Conservation (phyloP, 2,888 invertebrate genomes). For the Drosophila niveifrons region DNA sequence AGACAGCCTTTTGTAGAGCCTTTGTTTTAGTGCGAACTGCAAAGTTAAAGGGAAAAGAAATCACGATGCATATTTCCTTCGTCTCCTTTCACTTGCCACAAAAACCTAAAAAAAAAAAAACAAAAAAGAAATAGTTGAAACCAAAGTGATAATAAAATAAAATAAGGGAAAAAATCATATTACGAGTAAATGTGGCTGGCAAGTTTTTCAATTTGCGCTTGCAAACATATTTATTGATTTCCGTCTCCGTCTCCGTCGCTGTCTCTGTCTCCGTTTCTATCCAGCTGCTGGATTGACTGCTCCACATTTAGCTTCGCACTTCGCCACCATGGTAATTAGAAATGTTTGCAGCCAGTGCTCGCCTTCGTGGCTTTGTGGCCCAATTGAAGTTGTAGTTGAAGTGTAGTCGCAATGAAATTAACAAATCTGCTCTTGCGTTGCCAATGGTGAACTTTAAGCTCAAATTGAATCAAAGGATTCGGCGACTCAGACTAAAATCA, state of each 20-base stretch:
- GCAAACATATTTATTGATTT: constrained; percentile 79
- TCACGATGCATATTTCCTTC: constrained; percentile 74
- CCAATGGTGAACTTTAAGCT: constrained; percentile 34
- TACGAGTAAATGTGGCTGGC: constrained; percentile 61
- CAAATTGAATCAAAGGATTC: constrained; percentile 36
- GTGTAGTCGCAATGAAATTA: constrained; percentile 60
- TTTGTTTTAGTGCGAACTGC: constrained; percentile 66
- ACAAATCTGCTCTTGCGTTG: constrained; percentile 55
- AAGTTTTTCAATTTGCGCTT: constrained; percentile 72
- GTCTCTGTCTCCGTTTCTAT: not conserved
- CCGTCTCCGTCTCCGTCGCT: constrained; percentile 43
- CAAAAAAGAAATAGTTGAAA: constrained; percentile 14
- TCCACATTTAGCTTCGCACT: constrained; percentile 11
- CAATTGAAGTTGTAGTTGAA: constrained; percentile 13
- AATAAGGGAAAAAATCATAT: constrained; percentile 43
- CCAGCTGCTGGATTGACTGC: not conserved
- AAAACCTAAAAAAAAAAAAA: constrained; percentile 23
- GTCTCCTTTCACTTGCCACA: constrained; percentile 19
- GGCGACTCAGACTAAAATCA: not conserved
- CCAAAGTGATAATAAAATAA: constrained; percentile 23
- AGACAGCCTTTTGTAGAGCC: constrained; percentile 52
- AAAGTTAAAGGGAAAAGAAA: constrained; percentile 51
- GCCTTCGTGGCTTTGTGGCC: constrained; percentile 1
- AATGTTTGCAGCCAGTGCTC: constrained; percentile 39
- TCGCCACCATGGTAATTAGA: constrained; percentile 56